Evolutionary conservation across 2,888 invertebrate genomes (phyloP).

Genomic region (Notodonta ziczac): DNA sequence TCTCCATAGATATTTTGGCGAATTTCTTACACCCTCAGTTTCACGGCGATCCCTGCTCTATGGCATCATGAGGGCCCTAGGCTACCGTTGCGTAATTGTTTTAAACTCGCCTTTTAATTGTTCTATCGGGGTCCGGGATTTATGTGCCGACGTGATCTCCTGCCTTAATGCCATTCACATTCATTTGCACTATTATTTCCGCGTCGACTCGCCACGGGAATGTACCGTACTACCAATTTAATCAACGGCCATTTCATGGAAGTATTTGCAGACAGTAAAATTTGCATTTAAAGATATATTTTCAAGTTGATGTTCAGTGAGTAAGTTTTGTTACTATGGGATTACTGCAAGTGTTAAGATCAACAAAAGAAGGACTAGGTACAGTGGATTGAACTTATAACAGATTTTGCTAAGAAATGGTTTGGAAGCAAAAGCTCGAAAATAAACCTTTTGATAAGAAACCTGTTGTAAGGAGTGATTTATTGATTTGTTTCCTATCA

Average conservation of each 20-base stretch:
- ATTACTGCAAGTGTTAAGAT: too few relatives aligned
- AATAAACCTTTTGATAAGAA: too few relatives aligned
- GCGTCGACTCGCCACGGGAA: conserved; percentile 75
- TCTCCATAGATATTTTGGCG: too few relatives aligned
- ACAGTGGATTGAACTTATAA: too few relatives aligned
- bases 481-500: not conserved
- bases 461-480: not conserved
- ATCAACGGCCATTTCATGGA: conserved; percentile 66
- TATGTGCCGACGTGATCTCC: conserved; percentile 80
- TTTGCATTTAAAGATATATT: conserved; percentile 43
- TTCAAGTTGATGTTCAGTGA: not conserved
- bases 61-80: conserved; percentile 73
- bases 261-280: conserved; percentile 59
- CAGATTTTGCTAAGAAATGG: too few relatives aligned
- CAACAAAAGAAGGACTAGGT: too few relatives aligned
- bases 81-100: conserved; percentile 82
- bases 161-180: conserved; percentile 72
- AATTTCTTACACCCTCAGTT: not conserved
- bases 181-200: conserved; percentile 80
- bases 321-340: too few relatives aligned
- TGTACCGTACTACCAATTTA: conserved; percentile 72
- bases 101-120: conserved; percentile 84
- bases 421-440: too few relatives aligned
- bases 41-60: conserved; percentile 44
- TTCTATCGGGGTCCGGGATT: conserved; percentile 81